Conservation (phyloP, 2,888 invertebrate species). For the Hyalella azteca region DNA sequence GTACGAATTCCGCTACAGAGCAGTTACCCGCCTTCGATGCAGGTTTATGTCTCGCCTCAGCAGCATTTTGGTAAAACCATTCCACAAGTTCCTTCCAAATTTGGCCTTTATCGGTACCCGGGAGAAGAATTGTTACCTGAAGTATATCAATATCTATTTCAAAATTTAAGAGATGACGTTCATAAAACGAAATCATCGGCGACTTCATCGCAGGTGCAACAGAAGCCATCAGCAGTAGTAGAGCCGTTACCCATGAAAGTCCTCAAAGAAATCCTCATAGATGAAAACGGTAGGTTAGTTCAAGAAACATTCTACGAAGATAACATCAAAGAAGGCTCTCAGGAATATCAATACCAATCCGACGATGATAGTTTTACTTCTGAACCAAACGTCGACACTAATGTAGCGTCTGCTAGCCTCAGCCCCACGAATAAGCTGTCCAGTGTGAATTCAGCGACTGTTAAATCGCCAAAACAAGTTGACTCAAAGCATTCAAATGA, state of each 20-base stretch:
- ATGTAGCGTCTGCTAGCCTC: no score
- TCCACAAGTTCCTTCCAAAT: background rate
- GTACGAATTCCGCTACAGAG: background rate
- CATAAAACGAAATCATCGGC: background rate
- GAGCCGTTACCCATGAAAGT: background rate
- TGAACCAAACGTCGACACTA: background rate
- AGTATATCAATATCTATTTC: background rate
- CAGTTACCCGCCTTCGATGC: background rate
- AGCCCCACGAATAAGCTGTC: no score
- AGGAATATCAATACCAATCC: no score
- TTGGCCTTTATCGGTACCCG: background rate
- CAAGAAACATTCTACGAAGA: background rate
- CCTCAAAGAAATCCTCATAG: background rate
- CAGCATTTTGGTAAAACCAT: background rate
- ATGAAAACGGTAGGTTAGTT: background rate
- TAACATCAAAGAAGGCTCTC: constrained; percentile 1
- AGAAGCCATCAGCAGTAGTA: background rate
- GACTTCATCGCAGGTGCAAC: background rate
- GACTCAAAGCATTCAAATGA: no score
- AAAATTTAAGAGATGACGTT: background rate
- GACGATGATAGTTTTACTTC: background rate
- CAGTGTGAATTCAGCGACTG: no score
- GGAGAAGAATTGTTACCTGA: constrained; percentile 2
- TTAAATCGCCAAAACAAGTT: no score
- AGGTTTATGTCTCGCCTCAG: background rate